Base-by-base conservation (phyloP, 2,797 vertebrate genomes). In the Acipenser transmontanus region DNA sequence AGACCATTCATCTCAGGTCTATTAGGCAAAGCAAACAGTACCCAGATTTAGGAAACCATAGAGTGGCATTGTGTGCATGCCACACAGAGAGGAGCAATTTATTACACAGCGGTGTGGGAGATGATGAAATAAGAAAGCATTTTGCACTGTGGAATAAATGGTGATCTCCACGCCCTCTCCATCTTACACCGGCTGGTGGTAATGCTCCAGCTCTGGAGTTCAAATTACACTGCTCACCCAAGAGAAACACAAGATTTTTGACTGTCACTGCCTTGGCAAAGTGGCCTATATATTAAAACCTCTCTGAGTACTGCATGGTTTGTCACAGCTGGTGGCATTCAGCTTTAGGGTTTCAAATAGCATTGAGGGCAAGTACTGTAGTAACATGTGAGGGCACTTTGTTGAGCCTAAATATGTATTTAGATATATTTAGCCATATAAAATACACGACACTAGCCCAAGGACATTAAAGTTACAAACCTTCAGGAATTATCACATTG, bases 21-120 rank as follows among this genome's bases (percentile, higher is more conserved):
- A 1, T 4, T 0, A 62, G 64, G 66, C 49, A 71, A 71, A 74
- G 62, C 59, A 70, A 69, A 73, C 8, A n/a, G 50, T 64, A 34
- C 62, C n/a, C 65, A 63, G 62, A 62, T 47, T 74, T 68, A 59
- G 60, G 50, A 66, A 71, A 60, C 7, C 1, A 65, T 7, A 56
- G 6, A n/a, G 57, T 0, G 5, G 50, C 60, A 9, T 20, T 7
- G 13, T 52, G 61, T 68, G 12, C 1, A 0, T 0, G 12, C 7
- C 17, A 62, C 14, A 11, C 62, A n/a, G 47, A 67, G 34, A 0
- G 0, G 5, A 69, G 20, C 47, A 59, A 69, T 34, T 62, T 52
- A 6, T 59, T 57, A n/a, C 11, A 49, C 47, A 65, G 65, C 17
- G 17, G 20, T 0, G 51, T n/a, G 20, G 47, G 66, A 59, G 14